Base-by-base conservation (phyloP, 2,113 vertebrate genomes). In the Varanus komodoensis region DNA sequence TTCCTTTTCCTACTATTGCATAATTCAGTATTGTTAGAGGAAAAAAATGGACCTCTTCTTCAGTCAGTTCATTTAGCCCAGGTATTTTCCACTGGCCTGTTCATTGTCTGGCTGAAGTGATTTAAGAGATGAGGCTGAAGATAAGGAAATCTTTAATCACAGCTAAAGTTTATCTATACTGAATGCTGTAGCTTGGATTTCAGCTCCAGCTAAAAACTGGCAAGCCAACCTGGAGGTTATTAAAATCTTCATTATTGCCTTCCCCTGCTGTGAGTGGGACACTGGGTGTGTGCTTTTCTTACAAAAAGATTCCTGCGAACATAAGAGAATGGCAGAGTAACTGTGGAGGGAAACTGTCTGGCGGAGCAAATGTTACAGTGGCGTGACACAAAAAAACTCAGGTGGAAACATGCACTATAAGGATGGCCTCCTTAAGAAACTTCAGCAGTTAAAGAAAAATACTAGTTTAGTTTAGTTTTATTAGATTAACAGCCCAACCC, bases 101-200 rank as follows among this genome's bases (percentile, higher is more conserved):
- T 77, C 32, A 77, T 75, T 82, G 19, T 81, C 75, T 48, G 25
- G 23, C 11, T 34, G 68, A 82, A 27, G 73, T 78, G 69, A 79
- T 73, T 73, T 82, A 75, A 73, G n/a, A 77, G 48, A 81, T 71
- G 38, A 44, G 84, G n/a, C 25, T 50, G 84, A 73, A 64, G 68
- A 81, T 86, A 90, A 81, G 6, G 75, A 32, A 15, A n/a, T 86
- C n/a, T 73, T 86, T 81, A 81, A 82, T 64, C 69, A 67, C 44
- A 67, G 6, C 50, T 57, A 27, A n/a, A 86, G 38, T 86, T 69
- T 57, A 11, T 80, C 73, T 44, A 34, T 78, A 23, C 74, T n/a
- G 29, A 86, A 48, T 79, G 50, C 77, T n/a, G 19, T 29, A 27
- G 81, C 34, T 80, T 81, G 75, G 14, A 84, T 94, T 94, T 94